Conservation (phyloP, 2,113 vertebrate species). For the Tragulus kanchil region DNA sequence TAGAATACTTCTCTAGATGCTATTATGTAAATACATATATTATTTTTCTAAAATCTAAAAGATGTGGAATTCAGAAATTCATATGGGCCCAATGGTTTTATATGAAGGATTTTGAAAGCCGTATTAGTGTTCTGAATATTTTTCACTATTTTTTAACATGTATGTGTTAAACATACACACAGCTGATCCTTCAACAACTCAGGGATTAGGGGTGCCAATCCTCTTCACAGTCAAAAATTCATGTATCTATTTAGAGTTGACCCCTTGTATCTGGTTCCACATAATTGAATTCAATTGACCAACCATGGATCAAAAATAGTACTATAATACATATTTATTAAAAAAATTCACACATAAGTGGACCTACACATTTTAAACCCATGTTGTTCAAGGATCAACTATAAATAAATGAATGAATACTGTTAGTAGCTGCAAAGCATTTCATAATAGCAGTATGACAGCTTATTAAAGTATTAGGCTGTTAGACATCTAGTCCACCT, state of each 20-base stretch:
- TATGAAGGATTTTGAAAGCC: neutral
- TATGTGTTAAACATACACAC: neutral
- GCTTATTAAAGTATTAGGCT: neutral
- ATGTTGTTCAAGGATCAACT: neutral
- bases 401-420: neutral
- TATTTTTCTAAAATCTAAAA: constrained; percentile 34
- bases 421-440: neutral
- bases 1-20: neutral
- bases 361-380: neutral
- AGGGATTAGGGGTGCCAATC: neutral
- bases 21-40: neutral
- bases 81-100: neutral
- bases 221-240: neutral
- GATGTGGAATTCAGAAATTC: constrained; percentile 31
- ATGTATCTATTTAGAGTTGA: neutral
- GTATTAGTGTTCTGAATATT: neutral
- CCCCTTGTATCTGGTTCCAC: neutral
- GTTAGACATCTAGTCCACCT: neutral
- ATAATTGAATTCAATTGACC: neutral
- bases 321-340: neutral
- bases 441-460: neutral
- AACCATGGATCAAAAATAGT: neutral
- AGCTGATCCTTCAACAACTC: neutral
- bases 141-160: neutral
- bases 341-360: neutral